Evolutionary conservation across 2,113 vertebrate genomes (phyloP).

Genomic region (Chaetodon trifascialis): DNA sequence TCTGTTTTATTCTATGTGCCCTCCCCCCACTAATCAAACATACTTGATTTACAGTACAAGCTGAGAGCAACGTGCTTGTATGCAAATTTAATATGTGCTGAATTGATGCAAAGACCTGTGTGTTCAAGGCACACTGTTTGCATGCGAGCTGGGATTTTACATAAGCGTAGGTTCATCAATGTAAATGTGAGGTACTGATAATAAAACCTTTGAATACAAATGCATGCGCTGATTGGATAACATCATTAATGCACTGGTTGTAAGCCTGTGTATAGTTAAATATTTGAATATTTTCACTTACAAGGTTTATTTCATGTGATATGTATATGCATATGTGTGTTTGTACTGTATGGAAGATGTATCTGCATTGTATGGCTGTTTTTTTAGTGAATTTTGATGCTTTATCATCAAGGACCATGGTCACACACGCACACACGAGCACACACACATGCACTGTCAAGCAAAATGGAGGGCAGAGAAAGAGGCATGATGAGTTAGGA

Average conservation of each 20-base stretch:
- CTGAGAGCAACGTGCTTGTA: neutral
- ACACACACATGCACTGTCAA: neutral
- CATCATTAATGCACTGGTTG: neutral
- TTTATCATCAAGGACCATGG: neutral
- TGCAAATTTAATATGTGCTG: neutral
- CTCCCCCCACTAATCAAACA: too few species aligned
- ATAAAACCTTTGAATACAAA: slow-evolving; percentile 26
- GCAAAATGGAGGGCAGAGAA: slow-evolving; percentile 14
- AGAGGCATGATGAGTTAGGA: neutral
- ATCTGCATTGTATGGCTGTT: neutral
- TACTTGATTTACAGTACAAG: neutral
- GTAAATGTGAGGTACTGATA: slow-evolving; percentile 10
- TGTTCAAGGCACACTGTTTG: neutral
- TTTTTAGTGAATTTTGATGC: neutral
- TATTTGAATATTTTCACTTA: neutral
- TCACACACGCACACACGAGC: neutral
- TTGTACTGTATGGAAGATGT: neutral
- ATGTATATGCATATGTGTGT: neutral
- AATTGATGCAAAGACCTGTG: neutral
- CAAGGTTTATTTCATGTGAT: neutral
- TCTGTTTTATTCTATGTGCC: too few species aligned
- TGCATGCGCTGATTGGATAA: slow-evolving; percentile 2
- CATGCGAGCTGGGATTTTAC: neutral
- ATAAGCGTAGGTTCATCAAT: neutral
- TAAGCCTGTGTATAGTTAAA: neutral